Base-by-base conservation (phyloP, 2,113 vertebrate species). In the Phalacrocorax pelagicus region DNA sequence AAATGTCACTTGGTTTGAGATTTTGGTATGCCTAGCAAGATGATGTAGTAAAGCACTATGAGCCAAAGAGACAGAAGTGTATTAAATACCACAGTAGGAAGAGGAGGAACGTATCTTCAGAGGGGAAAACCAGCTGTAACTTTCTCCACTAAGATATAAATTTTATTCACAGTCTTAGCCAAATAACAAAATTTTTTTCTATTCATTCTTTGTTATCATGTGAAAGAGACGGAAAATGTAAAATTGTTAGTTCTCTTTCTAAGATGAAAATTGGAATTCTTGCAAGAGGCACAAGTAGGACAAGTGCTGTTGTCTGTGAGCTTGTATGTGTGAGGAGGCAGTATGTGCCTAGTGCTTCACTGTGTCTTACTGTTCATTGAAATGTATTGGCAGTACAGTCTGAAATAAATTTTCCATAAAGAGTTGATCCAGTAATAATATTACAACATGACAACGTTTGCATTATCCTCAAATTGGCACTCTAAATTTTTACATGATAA, bases 51-150 rank as follows among this genome's bases (percentile, higher is more conserved):
- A 96, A 97, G 92, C 85, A 94, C 74, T 92, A 8, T 54, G 66
- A 94, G 92, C 94, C 90, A 96, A 95, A 96, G 92, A 90, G 30
- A 51, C 58, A 51, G 24, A 61, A 90, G 18, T 86, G 34, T 95
- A 92, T 92, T 52, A 44, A 88, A 65, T 87, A 42, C 30, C 42
- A 67, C 29, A 46, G 24, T 38, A 78, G 63, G 71, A 72, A 46
- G 21, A 59, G 26, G n/a, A 85, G n/a, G 44, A 73, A 8, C 12
- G 5, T 51, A 32, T 42, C 47, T 88, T 77, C 30, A 82, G 38
- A 79, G 54, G 55, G 81, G n/a, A 54, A 71, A 74, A 66, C 5
- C 59, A 66, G 10, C 38, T 67, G 78, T 75, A 11, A 23, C 24
- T 86, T 65, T 61, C 42, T 75, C 63, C 74, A 44, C 61, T 57